Evolutionary conservation across 2,888 invertebrate species (phyloP), one percentile per base, ranked within the genome.

Genomic region (Drosophila infuscata): DNA sequence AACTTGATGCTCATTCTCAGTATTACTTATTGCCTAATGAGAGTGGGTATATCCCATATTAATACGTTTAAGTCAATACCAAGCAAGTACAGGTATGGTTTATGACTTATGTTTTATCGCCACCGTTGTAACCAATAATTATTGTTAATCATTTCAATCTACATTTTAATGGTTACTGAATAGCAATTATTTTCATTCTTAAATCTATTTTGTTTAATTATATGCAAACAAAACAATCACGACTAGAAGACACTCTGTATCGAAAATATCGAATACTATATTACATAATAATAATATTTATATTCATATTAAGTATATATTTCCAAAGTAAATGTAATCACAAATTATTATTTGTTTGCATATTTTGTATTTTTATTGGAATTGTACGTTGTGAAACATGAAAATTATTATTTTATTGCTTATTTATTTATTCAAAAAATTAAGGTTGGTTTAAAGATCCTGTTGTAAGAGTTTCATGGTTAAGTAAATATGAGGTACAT

Each of bases 131-230:
- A 41, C 8, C 20, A 12, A 12, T 20, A 20, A 25, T 25, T 8
- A 25, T 15, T 46, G 15, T 25, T 25, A 0, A 15, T 46, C 3
- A 15, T 25, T 46, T 25, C 30, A 56, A 77, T 20, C 57, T 8
- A 15, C 8, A 17, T 54, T 59, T 63, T 30, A 35, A 46, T 41
- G 58, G 29, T n/a, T n/a, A 25, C 32, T 51, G 51, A 36, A 2
- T 17, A 32, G 36, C 32, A 36, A 11, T 36, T 3, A 4, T 36
- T 15, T 3, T n/a, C 25, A 56, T n/a, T 33, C 3, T 41, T 35
- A 38, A 52, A 43, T 29, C 9, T 9, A 32, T 32, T 20, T 20
- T 8, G 25, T n/a, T 20, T 29, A 30, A 25, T n/a, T n/a, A n/a
- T 11, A 33, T 33, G 33, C 11, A 33, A 33, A 33, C 3, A 33